Evolutionary conservation across 2,797 vertebrate species (phyloP).

Genomic region (Protonibea diacanthus): DNA sequence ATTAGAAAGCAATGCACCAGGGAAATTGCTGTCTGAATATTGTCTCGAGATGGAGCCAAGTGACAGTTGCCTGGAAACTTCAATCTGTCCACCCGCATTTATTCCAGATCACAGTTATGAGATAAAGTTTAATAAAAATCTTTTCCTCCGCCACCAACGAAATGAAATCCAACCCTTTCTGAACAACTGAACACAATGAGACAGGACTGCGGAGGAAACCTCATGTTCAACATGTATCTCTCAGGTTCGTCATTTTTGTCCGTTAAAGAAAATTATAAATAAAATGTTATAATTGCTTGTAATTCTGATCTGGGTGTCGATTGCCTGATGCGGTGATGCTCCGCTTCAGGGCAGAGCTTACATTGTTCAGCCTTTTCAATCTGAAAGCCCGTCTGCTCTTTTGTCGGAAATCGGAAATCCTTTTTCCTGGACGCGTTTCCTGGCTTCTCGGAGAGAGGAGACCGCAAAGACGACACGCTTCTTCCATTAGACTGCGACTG

Average conservation of each 20-base stretch:
- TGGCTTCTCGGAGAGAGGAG: slow-evolving; percentile 85
- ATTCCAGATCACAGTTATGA: slow-evolving; percentile 91
- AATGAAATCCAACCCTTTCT: slow-evolving; percentile 88
- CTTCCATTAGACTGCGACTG: slow-evolving; percentile 48
- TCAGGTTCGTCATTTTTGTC: slow-evolving; percentile 89
- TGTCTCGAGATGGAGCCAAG: slow-evolving; percentile 89
- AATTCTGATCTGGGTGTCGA: slow-evolving; percentile 27
- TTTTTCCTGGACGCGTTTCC: slow-evolving; percentile 99
- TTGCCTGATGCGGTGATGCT: slow-evolving; percentile 44
- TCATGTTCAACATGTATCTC: slow-evolving; percentile 99
- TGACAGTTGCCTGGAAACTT: slow-evolving; percentile 95
- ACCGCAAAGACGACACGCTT: slow-evolving; percentile 69
- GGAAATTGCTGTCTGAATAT: slow-evolving; percentile 98
- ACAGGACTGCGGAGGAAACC: slow-evolving; percentile 94
- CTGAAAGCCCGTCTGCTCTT: slow-evolving; percentile 89
- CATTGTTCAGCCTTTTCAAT: slow-evolving; percentile 74
- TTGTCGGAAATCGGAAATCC: slow-evolving; percentile 99
- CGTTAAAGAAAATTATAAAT: slow-evolving; percentile 26
- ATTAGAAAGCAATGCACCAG: slow-evolving; percentile 95
- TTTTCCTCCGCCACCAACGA: slow-evolving; percentile 81
- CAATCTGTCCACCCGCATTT: slow-evolving; percentile 88
- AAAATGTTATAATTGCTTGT: slow-evolving; percentile 21
- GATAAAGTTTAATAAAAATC: slow-evolving; percentile 94
- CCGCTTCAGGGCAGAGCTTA: slow-evolving; percentile 49
- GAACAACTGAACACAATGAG: slow-evolving; percentile 91